phyloP scores from a whole-genome alignment of 2,797 vertebrate species.

The Mareca penelope region DNA sequence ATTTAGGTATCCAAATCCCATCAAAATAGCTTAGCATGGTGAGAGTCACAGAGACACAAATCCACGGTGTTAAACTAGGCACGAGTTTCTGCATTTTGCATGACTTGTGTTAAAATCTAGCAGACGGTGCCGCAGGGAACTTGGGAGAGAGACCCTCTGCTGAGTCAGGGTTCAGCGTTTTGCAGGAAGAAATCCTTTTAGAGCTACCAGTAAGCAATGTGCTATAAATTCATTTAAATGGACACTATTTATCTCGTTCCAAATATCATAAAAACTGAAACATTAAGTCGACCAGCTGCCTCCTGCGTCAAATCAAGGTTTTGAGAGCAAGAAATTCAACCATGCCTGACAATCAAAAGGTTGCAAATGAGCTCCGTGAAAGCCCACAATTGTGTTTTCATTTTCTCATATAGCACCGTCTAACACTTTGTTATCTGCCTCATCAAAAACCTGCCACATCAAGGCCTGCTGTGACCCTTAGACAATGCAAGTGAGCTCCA shows the following conservation, averaged over 20 bases:
- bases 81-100: neutral
- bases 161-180: neutral
- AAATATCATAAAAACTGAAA: neutral
- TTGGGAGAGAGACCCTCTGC: neutral
- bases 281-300: neutral
- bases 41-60: neutral
- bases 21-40: neutral
- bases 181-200: neutral
- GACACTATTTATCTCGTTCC: neutral
- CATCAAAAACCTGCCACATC: neutral
- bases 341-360: neutral
- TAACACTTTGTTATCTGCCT: neutral
- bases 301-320: neutral
- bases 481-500: neutral
- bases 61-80: neutral
- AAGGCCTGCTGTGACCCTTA: neutral
- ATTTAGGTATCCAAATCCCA: neutral
- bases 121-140: neutral
- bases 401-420: neutral
- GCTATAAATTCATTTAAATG: neutral
- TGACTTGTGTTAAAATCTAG: neutral
- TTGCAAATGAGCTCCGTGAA: neutral
- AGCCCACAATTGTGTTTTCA: neutral
- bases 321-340: neutral
- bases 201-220: neutral